Base-by-base conservation (phyloP, 2,797 vertebrate genomes). In the Pantherophis vulpinus region DNA sequence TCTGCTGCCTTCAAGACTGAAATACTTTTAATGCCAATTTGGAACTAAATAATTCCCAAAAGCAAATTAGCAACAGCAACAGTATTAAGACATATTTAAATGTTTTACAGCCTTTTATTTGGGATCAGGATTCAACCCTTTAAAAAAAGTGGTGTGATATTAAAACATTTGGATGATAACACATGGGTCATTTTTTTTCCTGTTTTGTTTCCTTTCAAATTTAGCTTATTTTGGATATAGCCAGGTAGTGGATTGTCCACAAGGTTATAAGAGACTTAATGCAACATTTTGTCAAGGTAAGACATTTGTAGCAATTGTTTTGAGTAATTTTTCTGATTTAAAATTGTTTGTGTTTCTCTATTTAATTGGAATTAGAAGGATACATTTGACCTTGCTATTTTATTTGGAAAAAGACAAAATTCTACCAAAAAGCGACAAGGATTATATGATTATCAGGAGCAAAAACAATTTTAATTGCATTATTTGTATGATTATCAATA, bases 241-340 rank as follows among this genome's bases (percentile, higher is more conserved):
- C 90, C 98, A 98, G 94, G 94, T 98, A 95, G 97, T 98, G 94
- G 99, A 99, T 94, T 99, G 99, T 96, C 98, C 99, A 37, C 98
- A 98, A 93, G 99, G 99, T 92, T 99, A 99, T 97, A 99, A 98
- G 95, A 98, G 98, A 95, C 97, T 99, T 96, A 99, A 99, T 97
- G 98, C 97, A 96, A 99, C 99, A 2, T 98, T 98, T 95, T 99
- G 99, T 97, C 98, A 99, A 98, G 99, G 99, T 99, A 98, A 59
- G 91, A 91, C 18, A 89, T 16, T 94, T 47, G 3, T 61, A 47
- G 3, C 25, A 4, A 87, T 92, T 91, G 42, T 37, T 92, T 83
- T 92, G 79, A 94, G 59, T 25, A 27, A n/a, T 0, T 61, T 88
- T 93, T 95, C 51, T 93, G 5, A 79, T 79, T 51, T 42, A 90